A percentile compares a stretch with the other conserved stretches of the same genome.
Evolutionary conservation across 2,113 vertebrate genomes (phyloP).

Genomic region (Hippoglossus stenolepis): DNA sequence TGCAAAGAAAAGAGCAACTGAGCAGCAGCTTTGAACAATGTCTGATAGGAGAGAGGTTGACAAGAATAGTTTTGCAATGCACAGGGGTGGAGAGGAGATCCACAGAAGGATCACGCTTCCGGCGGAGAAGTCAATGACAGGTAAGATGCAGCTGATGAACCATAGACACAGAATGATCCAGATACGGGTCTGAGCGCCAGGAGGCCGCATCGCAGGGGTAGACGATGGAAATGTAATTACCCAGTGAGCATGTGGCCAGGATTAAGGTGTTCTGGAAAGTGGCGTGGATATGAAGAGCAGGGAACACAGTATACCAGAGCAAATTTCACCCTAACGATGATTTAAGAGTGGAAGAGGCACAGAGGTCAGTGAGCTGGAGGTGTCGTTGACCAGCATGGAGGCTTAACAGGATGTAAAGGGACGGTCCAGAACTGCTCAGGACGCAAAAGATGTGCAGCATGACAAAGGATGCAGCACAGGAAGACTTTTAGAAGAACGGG

Average conservation of each 20-base stretch:
- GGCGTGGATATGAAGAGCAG: constrained; percentile 73
- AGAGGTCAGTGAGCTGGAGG: constrained; percentile 76
- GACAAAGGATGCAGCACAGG: constrained; percentile 41
- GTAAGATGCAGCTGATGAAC: constrained; percentile 65
- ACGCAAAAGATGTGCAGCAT: constrained; percentile 80
- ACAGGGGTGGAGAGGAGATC: constrained; percentile 45
- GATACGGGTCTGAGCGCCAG: constrained; percentile 76
- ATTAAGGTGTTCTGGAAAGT: constrained; percentile 81
- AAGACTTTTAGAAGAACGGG: constrained; percentile 75
- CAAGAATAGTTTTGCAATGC: constrained; percentile 6
- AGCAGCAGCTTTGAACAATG: constrained; percentile 56
- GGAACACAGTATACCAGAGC: constrained; percentile 63
- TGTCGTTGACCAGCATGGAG: constrained; percentile 83
- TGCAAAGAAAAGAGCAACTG: constrained; percentile 71
- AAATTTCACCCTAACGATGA: constrained; percentile 67
- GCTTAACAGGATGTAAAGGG: constrained; percentile 83
- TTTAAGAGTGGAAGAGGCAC: constrained; percentile 80
- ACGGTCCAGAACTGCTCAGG: constrained; percentile 77
- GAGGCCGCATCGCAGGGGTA: constrained; percentile 66
- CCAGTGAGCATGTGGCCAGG: constrained; percentile 83
- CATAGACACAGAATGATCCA: no score
- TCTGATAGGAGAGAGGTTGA: constrained; percentile 67
- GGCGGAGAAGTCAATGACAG: constrained; percentile 51
- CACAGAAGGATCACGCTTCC: constrained; percentile 38
- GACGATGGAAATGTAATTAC: constrained; percentile 82